phyloP scores from a whole-genome alignment of 2,797 vertebrate species.

The Synanceia verrucosa region DNA sequence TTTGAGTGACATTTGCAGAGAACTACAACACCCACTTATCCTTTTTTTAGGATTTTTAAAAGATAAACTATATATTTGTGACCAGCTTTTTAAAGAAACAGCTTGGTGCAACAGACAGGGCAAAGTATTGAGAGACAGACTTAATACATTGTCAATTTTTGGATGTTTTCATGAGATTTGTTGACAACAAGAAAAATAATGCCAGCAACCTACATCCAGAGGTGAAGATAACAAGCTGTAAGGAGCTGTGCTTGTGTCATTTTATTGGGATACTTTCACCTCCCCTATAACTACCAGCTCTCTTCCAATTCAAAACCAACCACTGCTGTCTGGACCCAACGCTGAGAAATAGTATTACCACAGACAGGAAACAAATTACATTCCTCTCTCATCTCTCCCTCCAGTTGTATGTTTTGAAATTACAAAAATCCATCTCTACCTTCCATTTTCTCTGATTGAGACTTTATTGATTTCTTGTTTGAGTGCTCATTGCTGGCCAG shows the following conservation, averaged over 20 bases:
- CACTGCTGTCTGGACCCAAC: not conserved
- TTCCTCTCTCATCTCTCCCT: slow-evolving; percentile 17
- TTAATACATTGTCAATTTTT: not conserved
- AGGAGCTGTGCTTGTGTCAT: not conserved
- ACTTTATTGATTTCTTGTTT: slow-evolving; percentile 80
- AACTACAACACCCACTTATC: not conserved
- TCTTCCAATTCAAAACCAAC: slow-evolving; percentile 41
- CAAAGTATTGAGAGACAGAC: not conserved
- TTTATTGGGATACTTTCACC: slow-evolving; percentile 9
- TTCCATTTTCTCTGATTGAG: slow-evolving; percentile 72
- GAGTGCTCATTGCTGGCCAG: slow-evolving; percentile 72
- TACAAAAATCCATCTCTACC: slow-evolving; percentile 41
- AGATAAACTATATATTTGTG: not conserved
- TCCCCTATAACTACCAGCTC: slow-evolving; percentile 36
- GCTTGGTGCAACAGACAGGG: not conserved
- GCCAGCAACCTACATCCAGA: not conserved
- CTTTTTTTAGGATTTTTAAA: not conserved
- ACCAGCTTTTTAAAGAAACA: not conserved
- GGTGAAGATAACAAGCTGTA: not conserved
- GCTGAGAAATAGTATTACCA: slow-evolving; percentile 14
- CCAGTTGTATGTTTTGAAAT: slow-evolving; percentile 56
- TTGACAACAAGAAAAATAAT: not conserved
- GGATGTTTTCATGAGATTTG: not conserved
- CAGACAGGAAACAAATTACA: slow-evolving; percentile 56
- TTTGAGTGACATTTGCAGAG: not conserved